Conservation (phyloP, 2,888 invertebrate genomes). For the Lithosia quadra region DNA sequence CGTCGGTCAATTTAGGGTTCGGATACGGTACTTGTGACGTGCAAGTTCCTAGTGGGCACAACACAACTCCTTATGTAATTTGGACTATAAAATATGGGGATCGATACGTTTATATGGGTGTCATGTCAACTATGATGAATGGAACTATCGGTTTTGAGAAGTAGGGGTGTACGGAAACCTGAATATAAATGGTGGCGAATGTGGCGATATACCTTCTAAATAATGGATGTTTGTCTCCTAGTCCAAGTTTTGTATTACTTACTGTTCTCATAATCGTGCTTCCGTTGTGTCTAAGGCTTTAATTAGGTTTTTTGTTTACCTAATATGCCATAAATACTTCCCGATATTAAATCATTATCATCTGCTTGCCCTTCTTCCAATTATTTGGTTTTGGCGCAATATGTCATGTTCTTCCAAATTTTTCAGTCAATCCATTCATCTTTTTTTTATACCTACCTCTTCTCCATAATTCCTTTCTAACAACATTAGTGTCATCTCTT, state of each 20-base stretch:
- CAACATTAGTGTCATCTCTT: too few species aligned
- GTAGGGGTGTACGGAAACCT: not conserved
- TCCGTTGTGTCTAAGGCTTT: too few species aligned
- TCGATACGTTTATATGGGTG: constrained; percentile 34
- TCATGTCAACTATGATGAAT: constrained; percentile 9
- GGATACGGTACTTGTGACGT: constrained; percentile 34
- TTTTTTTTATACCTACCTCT: too few species aligned
- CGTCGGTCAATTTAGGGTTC: constrained; percentile 45
- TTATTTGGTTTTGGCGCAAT: not conserved
- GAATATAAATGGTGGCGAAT: not conserved
- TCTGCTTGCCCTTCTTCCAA: not conserved
- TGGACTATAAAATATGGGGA: constrained; percentile 36
- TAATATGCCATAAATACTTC: too few species aligned
- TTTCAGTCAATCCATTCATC: not conserved
- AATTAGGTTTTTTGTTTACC: too few species aligned
- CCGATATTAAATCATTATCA: not conserved
- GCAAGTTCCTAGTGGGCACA: constrained; percentile 45
- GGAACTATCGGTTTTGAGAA: constrained; percentile 5
- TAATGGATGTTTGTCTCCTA: not conserved
- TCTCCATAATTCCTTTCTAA: too few species aligned
- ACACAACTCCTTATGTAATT: constrained; percentile 43
- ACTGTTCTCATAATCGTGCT: too few species aligned
- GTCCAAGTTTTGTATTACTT: too few species aligned
- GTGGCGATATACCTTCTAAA: not conserved
- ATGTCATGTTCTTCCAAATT: not conserved